Percentiles rank a stretch among this genome's conserved stretches.
Conservation (phyloP, 1,140 invertebrate genomes). For the Nasonia longicornis region DNA sequence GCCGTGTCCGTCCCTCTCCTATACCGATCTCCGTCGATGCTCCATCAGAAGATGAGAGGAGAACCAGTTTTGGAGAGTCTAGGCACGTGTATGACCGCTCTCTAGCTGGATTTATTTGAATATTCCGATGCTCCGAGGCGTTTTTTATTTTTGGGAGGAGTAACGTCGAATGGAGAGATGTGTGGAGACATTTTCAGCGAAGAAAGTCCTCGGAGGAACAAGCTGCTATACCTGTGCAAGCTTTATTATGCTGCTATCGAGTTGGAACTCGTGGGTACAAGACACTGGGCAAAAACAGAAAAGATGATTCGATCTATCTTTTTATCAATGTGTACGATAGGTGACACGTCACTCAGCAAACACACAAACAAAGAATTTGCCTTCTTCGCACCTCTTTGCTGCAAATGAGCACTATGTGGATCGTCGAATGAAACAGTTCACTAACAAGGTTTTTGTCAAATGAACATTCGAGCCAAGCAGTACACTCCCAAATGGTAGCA, state of each 20-base stretch:
- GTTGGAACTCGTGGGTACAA: too few relatives aligned
- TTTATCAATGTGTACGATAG: neutral
- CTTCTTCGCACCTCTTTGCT: neutral
- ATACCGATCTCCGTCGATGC: neutral
- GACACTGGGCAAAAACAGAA: neutral
- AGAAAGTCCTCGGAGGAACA: too few relatives aligned
- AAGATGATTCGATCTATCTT: neutral
- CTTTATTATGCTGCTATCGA: too few relatives aligned
- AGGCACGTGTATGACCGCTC: neutral
- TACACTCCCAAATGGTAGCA: neutral
- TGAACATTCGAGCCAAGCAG: neutral
- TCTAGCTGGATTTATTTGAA: neutral
- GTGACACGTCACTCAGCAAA: neutral
- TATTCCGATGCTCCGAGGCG: neutral
- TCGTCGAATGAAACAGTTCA: neutral
- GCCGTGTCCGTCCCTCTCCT: neutral
- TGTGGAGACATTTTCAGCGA: too few relatives aligned
- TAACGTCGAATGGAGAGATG: too few relatives aligned
- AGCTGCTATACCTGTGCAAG: too few relatives aligned
- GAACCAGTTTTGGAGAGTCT: neutral
- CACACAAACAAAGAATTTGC: neutral
- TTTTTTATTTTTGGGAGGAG: neutral
- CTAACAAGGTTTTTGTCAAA: neutral
- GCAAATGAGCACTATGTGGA: neutral
- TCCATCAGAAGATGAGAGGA: neutral